Evolutionary conservation across 2,797 vertebrate genomes (phyloP).

Genomic region (Rhabdomys pumilio): DNA sequence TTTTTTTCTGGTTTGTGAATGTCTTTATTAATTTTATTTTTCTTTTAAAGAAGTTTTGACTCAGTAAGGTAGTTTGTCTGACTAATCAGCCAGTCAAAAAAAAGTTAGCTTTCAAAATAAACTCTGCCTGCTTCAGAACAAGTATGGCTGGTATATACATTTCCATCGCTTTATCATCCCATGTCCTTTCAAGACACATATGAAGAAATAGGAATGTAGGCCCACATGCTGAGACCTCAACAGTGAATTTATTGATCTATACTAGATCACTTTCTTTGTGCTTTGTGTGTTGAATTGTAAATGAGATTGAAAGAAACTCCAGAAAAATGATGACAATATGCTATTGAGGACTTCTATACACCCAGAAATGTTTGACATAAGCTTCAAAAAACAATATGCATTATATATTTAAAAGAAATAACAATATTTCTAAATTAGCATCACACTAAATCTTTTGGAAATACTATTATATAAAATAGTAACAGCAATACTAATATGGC

Average conservation of each 20-base stretch:
- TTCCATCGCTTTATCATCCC: neutral
- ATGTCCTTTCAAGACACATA: neutral
- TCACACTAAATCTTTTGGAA: neutral
- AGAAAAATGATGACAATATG: neutral
- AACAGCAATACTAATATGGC: neutral
- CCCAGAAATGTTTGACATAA: neutral
- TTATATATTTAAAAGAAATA: neutral
- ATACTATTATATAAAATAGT: neutral
- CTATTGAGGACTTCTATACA: neutral
- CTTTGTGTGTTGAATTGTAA: neutral
- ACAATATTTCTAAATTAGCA: neutral
- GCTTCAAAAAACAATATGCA: neutral
- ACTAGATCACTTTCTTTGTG: neutral
- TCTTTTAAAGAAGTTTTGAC: neutral
- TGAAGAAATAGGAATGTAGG: neutral
- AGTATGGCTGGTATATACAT: neutral
- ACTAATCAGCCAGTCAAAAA: neutral
- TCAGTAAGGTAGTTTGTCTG: neutral
- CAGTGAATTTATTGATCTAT: neutral
- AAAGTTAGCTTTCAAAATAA: neutral
- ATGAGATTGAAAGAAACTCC: neutral
- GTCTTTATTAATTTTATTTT: neutral
- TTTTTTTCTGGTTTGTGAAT: neutral
- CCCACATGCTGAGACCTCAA: neutral
- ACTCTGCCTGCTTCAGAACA: neutral